phyloP scores from a whole-genome alignment of 2,797 vertebrate species.

The Tangara arthus region DNA sequence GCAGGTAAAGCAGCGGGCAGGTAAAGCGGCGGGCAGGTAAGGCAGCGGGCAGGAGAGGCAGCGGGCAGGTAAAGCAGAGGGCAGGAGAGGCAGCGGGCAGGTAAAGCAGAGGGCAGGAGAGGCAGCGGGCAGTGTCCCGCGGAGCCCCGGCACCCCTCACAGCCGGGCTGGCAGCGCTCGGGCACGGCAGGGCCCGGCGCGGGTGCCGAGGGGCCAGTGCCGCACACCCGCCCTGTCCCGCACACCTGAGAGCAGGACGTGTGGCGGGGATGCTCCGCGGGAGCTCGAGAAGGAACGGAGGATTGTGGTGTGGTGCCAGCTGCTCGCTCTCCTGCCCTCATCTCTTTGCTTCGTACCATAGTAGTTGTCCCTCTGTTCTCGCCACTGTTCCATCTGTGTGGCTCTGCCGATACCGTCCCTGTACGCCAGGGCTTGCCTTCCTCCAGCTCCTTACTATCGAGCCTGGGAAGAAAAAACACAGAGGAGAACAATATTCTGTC shows the following conservation, averaged over 20 bases:
- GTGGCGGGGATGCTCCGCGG: background rate
- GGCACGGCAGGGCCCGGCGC: background rate
- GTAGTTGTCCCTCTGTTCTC: background rate
- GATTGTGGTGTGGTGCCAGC: background rate
- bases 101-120: too few species aligned
- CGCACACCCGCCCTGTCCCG: background rate
- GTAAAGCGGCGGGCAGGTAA: background rate
- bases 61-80: too few species aligned
- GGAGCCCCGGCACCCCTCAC: background rate
- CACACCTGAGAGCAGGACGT: background rate
- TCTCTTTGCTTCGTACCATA: background rate
- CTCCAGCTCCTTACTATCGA: background rate
- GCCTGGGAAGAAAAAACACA: background rate
- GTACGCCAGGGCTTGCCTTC: background rate
- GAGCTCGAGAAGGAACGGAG: background rate
- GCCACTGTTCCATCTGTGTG: fast-evolving
- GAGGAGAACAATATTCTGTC: background rate
- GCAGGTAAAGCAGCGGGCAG: too few species aligned
- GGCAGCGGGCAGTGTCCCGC: background rate
- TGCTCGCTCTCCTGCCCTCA: background rate
- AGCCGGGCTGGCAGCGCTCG: background rate
- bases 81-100: too few species aligned
- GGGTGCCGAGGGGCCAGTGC: background rate
- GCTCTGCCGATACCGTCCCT: background rate
- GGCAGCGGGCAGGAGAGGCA: too few species aligned